A percentile compares a stretch with the other conserved stretches of the same genome.
Conservation (phyloP, 2,113 vertebrate species). For the Limanda limanda region DNA sequence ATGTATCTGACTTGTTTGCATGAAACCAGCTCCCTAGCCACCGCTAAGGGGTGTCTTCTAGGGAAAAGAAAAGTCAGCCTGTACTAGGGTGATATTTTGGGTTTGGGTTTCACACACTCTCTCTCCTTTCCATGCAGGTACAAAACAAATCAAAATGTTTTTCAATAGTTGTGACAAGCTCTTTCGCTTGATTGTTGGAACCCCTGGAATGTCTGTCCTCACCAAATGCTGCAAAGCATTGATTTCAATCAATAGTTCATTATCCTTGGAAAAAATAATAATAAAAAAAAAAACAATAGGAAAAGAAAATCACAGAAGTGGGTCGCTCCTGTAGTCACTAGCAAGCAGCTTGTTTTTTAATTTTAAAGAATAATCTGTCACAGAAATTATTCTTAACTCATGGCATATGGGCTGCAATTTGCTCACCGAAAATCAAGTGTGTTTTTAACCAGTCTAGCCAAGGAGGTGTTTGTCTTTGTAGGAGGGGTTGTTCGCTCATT, state of each 20-base stretch:
- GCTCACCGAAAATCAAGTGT: no score
- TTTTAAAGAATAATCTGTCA: neutral
- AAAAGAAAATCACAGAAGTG: no score
- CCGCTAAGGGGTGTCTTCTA: neutral
- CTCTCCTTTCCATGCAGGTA: neutral
- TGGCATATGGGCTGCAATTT: no score
- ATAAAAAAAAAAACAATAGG: no score
- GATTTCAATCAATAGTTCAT: no score
- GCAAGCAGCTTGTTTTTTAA: neutral
- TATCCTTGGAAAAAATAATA: no score
- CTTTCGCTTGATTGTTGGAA: neutral
- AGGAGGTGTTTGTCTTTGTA: no score
- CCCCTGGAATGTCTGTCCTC: constrained; percentile 6
- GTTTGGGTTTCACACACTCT: neutral
- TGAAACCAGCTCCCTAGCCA: neutral
- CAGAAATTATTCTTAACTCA: no score
- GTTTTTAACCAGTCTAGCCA: no score
- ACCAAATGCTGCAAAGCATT: no score
- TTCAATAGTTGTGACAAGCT: neutral
- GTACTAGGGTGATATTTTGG: neutral
- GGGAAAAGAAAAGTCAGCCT: neutral
- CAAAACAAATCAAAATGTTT: neutral
- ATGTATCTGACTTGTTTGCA: neutral
- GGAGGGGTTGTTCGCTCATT: neutral
- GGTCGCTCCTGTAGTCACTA: neutral